Conservation (phyloP, 1,140 invertebrate genomes). For the Microplitis mediator region DNA sequence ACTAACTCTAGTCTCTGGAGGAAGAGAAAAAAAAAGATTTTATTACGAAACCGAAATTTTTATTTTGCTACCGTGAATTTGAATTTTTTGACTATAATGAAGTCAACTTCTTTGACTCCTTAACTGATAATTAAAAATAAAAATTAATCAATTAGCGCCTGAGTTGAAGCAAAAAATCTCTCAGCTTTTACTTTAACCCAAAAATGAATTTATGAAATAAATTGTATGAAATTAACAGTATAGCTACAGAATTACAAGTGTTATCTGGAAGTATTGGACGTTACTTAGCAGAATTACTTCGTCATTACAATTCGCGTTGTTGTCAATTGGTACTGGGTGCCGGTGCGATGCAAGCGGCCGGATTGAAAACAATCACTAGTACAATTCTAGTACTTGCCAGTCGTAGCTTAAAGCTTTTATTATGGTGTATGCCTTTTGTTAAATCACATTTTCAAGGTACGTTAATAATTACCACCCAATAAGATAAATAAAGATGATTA, state of each 20-base stretch:
- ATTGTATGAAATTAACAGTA: constrained; percentile 46
- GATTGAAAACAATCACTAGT: constrained; percentile 95
- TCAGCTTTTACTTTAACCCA: too few species aligned
- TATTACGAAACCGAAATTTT: too few species aligned
- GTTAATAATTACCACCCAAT: neutral
- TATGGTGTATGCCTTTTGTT: constrained; percentile 77
- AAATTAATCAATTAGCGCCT: neutral
- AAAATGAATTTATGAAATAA: too few species aligned
- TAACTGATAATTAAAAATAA: too few species aligned
- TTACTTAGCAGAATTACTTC: constrained; percentile 84
- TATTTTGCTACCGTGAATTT: too few species aligned
- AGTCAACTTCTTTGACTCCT: too few species aligned
- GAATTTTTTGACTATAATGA: too few species aligned
- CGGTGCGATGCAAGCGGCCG: constrained; percentile 91
- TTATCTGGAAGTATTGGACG: constrained; percentile 73
- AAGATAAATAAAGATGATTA: neutral
- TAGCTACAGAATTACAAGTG: constrained; percentile 66
- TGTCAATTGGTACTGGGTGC: constrained; percentile 95
- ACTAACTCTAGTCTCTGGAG: too few species aligned
- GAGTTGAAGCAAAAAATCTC: neutral
- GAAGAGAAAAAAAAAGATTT: too few species aligned
- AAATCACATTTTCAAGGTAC: constrained; percentile 69
- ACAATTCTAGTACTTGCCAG: constrained; percentile 92
- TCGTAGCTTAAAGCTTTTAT: constrained; percentile 81
- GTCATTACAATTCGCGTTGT: constrained; percentile 90